Conservation (phyloP, 2,888 invertebrate genomes). For the Drosophila mulleri region DNA sequence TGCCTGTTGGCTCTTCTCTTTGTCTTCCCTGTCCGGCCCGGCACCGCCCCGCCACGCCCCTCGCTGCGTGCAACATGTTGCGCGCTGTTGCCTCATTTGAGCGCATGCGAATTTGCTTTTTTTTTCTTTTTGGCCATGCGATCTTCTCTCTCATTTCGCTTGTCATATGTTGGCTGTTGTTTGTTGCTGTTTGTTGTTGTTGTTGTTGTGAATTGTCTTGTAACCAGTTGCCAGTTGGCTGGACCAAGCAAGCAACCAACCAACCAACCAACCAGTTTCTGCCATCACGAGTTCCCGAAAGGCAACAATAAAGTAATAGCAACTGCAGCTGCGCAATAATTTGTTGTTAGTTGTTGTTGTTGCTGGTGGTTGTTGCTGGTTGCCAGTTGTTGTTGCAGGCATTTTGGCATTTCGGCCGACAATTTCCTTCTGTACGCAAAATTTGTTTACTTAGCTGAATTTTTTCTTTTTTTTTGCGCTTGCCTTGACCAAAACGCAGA, state of each 20-base stretch:
- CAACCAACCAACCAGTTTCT: conserved; percentile 46
- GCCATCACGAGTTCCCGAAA: conserved; percentile 21
- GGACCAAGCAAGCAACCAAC: conserved; percentile 29
- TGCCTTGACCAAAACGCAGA: conserved; percentile 38
- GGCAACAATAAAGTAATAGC: background rate
- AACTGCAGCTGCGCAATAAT: conserved; percentile 38
- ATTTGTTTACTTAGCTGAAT: background rate
- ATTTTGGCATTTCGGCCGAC: conserved; percentile 46
- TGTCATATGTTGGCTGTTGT: conserved; percentile 1
- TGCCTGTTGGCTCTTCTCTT: conserved; percentile 10
- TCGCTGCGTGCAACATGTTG: conserved; percentile 52
- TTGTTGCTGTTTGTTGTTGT: conserved; percentile 3
- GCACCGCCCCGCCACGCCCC: background rate
- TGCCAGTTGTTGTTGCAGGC: conserved; percentile 31
- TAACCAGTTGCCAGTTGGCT: conserved; percentile 45
- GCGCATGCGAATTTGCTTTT: conserved; percentile 2
- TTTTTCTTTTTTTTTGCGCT: conserved; percentile 2
- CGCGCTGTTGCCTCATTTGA: conserved; percentile 18
- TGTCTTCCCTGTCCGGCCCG: conserved; percentile 1
- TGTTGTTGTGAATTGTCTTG: conserved; percentile 25
- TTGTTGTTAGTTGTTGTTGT: conserved; percentile 14
- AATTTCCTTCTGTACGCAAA: conserved; percentile 37
- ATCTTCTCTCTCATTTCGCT: conserved; percentile 39
- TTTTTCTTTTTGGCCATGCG: conserved; percentile 9
- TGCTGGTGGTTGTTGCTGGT: conserved; percentile 6